A percentile compares a stretch with the other conserved stretches of the same genome.
Conservation (phyloP, 2,113 vertebrate genomes). For the Illadopsis cleaveri region DNA sequence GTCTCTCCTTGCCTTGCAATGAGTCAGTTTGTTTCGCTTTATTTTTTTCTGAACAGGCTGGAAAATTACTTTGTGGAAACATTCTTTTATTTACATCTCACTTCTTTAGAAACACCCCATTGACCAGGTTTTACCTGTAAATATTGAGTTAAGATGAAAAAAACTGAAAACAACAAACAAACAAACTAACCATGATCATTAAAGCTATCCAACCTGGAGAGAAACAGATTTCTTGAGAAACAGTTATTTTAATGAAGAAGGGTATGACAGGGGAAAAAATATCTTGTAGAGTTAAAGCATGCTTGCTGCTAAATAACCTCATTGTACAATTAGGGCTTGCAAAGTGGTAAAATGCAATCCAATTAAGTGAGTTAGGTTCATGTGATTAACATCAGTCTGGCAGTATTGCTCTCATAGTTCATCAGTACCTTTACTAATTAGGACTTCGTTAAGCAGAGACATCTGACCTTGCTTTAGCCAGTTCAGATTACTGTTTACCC, state of each 20-base stretch:
- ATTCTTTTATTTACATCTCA: background rate
- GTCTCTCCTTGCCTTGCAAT: background rate
- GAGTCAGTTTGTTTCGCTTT: background rate
- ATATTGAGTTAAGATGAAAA: background rate
- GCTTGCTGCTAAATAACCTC: background rate
- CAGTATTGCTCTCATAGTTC: slow-evolving; percentile 21
- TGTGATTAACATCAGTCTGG: slow-evolving; percentile 33
- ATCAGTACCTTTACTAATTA: slow-evolving; percentile 33
- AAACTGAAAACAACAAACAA: background rate
- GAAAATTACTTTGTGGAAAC: background rate
- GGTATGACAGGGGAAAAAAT: background rate
- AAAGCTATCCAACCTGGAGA: background rate
- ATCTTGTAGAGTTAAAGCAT: background rate
- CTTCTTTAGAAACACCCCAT: background rate
- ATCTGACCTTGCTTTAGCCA: slow-evolving; percentile 18
- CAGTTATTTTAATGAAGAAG: background rate
- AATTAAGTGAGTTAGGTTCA: slow-evolving; percentile 37
- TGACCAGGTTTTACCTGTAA: background rate
- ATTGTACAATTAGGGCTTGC: slow-evolving; percentile 21
- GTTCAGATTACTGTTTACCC: background rate
- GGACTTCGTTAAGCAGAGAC: background rate
- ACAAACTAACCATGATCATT: background rate
- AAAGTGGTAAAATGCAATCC: slow-evolving; percentile 23
- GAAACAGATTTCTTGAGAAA: background rate
- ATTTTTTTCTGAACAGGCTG: background rate